phyloP scores from a whole-genome alignment of 2,113 vertebrate species.

The Melanerpes formicivorus region DNA sequence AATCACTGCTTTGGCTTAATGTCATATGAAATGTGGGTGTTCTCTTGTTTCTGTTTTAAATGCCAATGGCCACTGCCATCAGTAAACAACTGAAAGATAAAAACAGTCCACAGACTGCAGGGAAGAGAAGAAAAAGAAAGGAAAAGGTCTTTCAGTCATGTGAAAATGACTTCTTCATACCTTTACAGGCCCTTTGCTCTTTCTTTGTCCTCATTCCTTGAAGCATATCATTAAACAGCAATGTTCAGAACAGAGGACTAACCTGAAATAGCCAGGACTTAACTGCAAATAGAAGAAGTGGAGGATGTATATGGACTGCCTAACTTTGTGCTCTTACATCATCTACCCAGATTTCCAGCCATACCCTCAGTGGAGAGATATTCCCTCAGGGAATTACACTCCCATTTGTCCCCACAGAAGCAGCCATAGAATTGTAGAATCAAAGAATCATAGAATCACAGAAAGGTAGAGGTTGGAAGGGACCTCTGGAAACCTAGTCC shows the following conservation, averaged over 20 bases:
- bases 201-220: background rate
- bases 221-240: background rate
- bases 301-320: background rate
- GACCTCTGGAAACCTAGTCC: no score
- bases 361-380: background rate
- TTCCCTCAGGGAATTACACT: background rate
- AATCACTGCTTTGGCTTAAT: background rate
- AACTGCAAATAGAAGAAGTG: background rate
- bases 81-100: background rate
- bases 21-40: background rate
- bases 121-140: background rate
- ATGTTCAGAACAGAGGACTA: background rate
- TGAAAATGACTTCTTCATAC: background rate
- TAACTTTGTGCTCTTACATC: background rate
- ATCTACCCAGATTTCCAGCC: background rate
- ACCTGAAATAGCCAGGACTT: background rate
- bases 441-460: no score
- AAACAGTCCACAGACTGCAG: background rate
- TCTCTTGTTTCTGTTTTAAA: background rate
- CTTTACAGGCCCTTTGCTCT: background rate
- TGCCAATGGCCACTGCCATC: background rate
- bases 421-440: fast-evolving
- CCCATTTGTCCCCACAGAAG: background rate
- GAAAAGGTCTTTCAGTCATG: background rate
- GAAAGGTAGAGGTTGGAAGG: no score